Evolutionary conservation across 2,888 invertebrate species (phyloP), one percentile per base, ranked within the genome.

Genomic region (Amphipoea lucens): DNA sequence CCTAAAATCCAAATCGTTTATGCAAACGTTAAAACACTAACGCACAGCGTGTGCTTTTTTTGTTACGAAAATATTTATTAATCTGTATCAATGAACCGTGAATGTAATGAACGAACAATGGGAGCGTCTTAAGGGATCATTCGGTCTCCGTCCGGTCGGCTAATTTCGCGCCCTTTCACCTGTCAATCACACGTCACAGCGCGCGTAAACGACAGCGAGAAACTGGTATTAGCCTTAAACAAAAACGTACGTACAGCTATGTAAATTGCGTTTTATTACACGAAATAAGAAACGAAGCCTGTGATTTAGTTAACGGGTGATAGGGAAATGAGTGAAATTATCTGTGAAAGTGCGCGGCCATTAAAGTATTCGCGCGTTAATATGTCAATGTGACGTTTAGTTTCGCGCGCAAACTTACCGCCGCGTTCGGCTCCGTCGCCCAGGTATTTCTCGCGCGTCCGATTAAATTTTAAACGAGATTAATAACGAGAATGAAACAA

Each of bases 151-250:
- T 89, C 89, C 88, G 88, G 89, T 83, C 91, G 89, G 93, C 95
- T 96, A 96, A 96, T 96, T 95, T 96, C 94, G 94, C 95, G 95
- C 96, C 94, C 96, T 96, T 96, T 96, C 95, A 94, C 95, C 95
- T 93, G 96, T 96, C 96, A 96, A 95, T 96, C 96, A 96, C 88
- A 87, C 93, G 96, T 96, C 96, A 93, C 87, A 89, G 89, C 92
- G 90, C 90, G 91, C 90, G 92, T 92, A 94, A 95, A 95, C 94
- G 90, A 92, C 91, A 91, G 91, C 91, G 86, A 90, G 90, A 90
- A 92, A 90, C 89, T 87, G 91, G 89, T 89, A 89, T 88, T 85
- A 90, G 89, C 88, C 74, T 85, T 84, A 86, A 88, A 88, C 85
- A 72, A 86, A 89, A 90, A 88, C 74, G 74, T 88, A 88, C 85